Evolutionary conservation across 2,888 invertebrate species (phyloP), one percentile per base, ranked within the genome.

Genomic region (Epinotia demarniana): DNA sequence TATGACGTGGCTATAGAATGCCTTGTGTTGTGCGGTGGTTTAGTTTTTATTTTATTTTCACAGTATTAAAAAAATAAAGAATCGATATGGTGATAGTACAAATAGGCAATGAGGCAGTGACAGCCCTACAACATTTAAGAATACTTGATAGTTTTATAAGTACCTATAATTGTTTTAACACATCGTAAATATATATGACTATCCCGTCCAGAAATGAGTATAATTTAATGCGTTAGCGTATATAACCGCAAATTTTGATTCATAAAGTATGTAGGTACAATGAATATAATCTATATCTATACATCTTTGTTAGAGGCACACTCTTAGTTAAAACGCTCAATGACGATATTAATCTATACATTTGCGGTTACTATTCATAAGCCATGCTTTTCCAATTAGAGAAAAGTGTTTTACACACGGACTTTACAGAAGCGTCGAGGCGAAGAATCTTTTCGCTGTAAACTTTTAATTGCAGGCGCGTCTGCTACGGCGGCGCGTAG

Each of bases 381-480:
- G 46, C 46, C 46, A 69, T 23, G 61, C 55, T 67, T 23, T 62
- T 68, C 53, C 55, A 73, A 73, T 73, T 62, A 68, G 61, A 61
- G 61, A 43, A 68, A 53, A 19, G 39, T 62, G 53, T 66, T 53
- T 73, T 73, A 73, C 73, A 68, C 61, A 23, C 60, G 60, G 16
- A 58, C 58, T 53, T 63, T 73, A 68, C 57, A 64, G 39, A 53
- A 18, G 75, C 70, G 39, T 53, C 60, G 75, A 53, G 5, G 39
- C 64, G 53, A 12, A 18, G 64, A 60, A 66, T 75, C 75, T 71
- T 16, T 55, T 23, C 60, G 64, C 70, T 75, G 75, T 66, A 49
- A 75, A 75, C 53, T 75, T 75, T 71, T 75, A 75, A 75, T 75
- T 75, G 75, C 69, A 58, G 55, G 67, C 60, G 67, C 55, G 19